phyloP scores from a whole-genome alignment of 2,113 vertebrate genomes.

The Boulengeromyrus knoepffleri region DNA sequence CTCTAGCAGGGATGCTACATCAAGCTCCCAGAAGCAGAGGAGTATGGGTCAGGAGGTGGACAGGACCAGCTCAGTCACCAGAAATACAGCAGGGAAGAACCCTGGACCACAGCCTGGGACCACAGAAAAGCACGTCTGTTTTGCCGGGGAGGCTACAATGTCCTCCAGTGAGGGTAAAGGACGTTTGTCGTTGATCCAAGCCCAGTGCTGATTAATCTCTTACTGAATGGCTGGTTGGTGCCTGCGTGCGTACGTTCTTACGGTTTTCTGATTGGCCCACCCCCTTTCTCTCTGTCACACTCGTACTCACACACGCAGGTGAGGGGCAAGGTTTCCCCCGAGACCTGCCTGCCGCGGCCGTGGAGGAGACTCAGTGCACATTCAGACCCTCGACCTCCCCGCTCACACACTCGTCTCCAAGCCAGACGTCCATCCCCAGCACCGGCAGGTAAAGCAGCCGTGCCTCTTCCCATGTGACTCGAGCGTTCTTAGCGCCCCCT shows the following conservation, averaged over 20 bases:
- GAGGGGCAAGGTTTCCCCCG: conserved; percentile 30
- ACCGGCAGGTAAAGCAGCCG: conserved; percentile 43
- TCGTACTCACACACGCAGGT: conserved; percentile 26
- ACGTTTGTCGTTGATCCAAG: conserved; percentile 52
- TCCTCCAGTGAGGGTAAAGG: conserved; percentile 18
- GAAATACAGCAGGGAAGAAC: conserved; percentile 23
- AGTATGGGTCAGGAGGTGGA: conserved; percentile 19
- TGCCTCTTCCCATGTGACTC: background rate
- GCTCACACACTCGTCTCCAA: conserved; percentile 89
- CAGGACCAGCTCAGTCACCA: conserved; percentile 19
- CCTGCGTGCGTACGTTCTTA: background rate
- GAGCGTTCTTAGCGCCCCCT: background rate
- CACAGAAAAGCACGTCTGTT: conserved; percentile 51
- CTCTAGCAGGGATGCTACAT: conserved; percentile 22
- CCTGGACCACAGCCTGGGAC: conserved; percentile 13
- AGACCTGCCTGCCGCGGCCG: conserved; percentile 32
- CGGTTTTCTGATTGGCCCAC: background rate
- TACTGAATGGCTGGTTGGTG: background rate
- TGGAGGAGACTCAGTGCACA: conserved; percentile 64
- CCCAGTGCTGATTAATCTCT: background rate
- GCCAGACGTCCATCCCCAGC: conserved; percentile 66
- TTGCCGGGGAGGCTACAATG: conserved; percentile 35
- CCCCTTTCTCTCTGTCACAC: background rate
- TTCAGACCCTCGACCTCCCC: conserved; percentile 87
- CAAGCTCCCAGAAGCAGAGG: conserved; percentile 19